A percentile compares a stretch with the other conserved stretches of the same genome.
Evolutionary conservation across 1,140 invertebrate species (phyloP).

Genomic region (Drosophila nebulosa): DNA sequence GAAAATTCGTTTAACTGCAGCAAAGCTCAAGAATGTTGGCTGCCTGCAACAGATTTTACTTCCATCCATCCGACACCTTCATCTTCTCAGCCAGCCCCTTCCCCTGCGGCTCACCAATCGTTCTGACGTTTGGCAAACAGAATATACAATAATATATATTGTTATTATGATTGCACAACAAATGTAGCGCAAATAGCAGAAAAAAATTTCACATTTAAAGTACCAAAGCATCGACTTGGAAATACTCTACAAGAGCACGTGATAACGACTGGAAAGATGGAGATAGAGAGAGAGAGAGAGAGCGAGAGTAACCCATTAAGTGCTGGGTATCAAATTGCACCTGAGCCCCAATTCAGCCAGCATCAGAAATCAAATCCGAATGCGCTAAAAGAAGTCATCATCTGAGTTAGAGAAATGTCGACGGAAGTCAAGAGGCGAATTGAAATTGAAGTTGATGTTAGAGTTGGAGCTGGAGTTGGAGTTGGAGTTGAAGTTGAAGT

Average conservation of each 20-base stretch:
- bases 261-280: no score
- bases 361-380: not conserved
- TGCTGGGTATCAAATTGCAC: slow-evolving; percentile 9
- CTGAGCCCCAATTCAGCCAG: slow-evolving; percentile 8
- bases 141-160: slow-evolving; percentile 38
- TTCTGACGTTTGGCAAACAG: not conserved
- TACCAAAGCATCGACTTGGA: not conserved
- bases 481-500: slow-evolving; percentile 54
- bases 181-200: slow-evolving; percentile 42
- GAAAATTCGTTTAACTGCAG: not conserved
- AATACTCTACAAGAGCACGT: no score
- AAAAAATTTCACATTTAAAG: not conserved
- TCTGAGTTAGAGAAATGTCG: slow-evolving; percentile 28
- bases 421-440: slow-evolving; percentile 1
- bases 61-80: not conserved
- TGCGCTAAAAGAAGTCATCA: slow-evolving; percentile 25
- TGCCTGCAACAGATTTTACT: not conserved
- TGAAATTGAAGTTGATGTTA: slow-evolving; percentile 50
- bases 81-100: no score
- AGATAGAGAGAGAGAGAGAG: not conserved
- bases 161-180: slow-evolving; percentile 71
- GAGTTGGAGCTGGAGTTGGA: slow-evolving; percentile 61
- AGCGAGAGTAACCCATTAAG: not conserved
- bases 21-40: not conserved
- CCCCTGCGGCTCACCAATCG: not conserved